Conservation (phyloP, 2,113 vertebrate species). For the Murina feae region DNA sequence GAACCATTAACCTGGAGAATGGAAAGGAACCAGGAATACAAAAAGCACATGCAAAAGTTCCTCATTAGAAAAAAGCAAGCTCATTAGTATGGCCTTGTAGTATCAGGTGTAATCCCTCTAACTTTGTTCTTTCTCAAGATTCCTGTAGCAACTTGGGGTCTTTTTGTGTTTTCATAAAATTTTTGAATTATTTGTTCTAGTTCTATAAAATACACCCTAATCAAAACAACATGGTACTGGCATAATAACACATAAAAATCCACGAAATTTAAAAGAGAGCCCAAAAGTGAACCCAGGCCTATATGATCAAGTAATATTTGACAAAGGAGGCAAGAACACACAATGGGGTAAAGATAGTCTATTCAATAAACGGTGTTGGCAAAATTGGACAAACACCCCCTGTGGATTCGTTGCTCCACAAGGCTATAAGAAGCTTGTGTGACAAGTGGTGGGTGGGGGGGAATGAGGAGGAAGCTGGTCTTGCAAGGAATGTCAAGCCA, state of each 20-base stretch:
- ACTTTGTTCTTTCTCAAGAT: background rate
- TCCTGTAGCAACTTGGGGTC: background rate
- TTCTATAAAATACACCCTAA: background rate
- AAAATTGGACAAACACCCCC: background rate
- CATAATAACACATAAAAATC: background rate
- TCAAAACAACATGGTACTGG: background rate
- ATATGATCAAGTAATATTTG: background rate
- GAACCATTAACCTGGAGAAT: background rate
- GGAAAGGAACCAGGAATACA: background rate
- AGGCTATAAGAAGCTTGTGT: no score
- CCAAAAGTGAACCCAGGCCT: background rate
- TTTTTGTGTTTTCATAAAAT: background rate
- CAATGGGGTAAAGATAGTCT: background rate
- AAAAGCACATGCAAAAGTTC: background rate
- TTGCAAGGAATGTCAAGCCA: no score
- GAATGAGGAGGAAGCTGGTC: no score
- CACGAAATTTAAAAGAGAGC: background rate
- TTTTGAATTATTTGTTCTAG: background rate
- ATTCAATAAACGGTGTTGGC: background rate
- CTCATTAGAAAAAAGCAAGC: background rate
- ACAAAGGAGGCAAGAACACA: background rate
- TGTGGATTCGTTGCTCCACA: no score
- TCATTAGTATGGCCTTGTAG: background rate
- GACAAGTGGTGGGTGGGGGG: no score
- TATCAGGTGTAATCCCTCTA: background rate